These are phyloP conservation scores for Agrochola circellaris DNA, from an alignment of 2,888 invertebrate genomes.

Conservation along the genomic window DNA sequence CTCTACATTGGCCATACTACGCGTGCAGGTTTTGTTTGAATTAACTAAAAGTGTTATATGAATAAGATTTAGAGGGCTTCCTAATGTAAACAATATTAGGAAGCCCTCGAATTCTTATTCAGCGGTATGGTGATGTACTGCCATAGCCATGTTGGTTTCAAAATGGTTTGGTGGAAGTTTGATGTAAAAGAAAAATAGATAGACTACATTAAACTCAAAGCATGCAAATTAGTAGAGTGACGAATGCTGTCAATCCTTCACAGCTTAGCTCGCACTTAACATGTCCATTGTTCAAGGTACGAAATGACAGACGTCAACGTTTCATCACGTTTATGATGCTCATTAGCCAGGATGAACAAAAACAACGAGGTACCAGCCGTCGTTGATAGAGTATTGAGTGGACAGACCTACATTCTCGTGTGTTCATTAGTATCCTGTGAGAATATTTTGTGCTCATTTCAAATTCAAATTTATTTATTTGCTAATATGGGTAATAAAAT, in stretches of 20 bases:
- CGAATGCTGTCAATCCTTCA: background rate
- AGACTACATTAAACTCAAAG: background rate
- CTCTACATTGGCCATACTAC: no score
- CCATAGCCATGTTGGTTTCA: no score
- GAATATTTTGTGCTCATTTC: conserved; percentile 42
- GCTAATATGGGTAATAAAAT: no score
- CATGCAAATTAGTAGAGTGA: background rate
- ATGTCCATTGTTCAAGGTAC: conserved; percentile 29
- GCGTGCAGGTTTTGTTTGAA: no score
- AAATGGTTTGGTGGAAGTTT: no score
- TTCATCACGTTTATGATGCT: conserved; percentile 55
- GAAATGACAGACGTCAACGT: conserved; percentile 34
- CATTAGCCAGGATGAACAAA: conserved; percentile 59
- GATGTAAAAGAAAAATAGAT: no score
- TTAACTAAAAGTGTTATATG: no score
- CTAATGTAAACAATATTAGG: no score
- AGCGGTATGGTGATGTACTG: no score
- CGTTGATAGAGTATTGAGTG: conserved; percentile 60
- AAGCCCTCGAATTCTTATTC: no score
- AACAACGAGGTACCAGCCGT: conserved; percentile 41
- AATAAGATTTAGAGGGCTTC: no score
- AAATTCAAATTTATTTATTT: no score
- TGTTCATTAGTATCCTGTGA: conserved; percentile 34
- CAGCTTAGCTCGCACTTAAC: conserved; percentile 32
- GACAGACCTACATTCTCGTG: conserved; percentile 5